Conservation (phyloP, 2,113 vertebrate genomes). For the Peromyscus polionotus region DNA sequence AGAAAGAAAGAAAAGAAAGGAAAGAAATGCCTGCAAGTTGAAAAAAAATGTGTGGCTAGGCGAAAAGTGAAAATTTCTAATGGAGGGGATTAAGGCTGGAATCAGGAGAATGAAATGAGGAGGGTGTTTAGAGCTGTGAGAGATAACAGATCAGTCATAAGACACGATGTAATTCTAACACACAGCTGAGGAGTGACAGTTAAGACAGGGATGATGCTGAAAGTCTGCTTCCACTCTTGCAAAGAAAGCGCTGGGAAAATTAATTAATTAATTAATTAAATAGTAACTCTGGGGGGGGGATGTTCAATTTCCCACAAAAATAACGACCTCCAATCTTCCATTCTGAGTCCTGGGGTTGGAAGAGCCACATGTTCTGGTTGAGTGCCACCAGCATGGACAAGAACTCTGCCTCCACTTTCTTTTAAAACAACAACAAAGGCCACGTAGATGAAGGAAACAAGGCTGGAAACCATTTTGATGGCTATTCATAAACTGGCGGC, state of each 20-base stretch:
- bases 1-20: too few species aligned
- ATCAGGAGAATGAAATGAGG: neutral
- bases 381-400: neutral
- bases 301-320: neutral
- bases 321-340: neutral
- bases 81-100: neutral
- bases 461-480: neutral
- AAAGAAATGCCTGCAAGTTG: neutral
- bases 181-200: neutral
- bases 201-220: too few species aligned
- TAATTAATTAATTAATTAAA: too few species aligned
- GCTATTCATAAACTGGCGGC: constrained; percentile 12
- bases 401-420: neutral
- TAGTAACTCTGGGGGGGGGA: neutral
- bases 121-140: neutral
- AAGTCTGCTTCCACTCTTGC: neutral
- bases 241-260: neutral
- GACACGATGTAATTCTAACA: neutral
- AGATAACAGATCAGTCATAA: neutral
- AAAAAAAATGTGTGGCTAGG: neutral
- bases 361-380: neutral
- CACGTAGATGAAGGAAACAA: neutral
- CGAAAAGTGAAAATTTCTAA: neutral
- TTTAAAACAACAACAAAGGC: neutral
- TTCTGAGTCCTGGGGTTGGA: neutral